phyloP scores from a whole-genome alignment of 2,888 invertebrate genomes.

The Apamea crenata region DNA sequence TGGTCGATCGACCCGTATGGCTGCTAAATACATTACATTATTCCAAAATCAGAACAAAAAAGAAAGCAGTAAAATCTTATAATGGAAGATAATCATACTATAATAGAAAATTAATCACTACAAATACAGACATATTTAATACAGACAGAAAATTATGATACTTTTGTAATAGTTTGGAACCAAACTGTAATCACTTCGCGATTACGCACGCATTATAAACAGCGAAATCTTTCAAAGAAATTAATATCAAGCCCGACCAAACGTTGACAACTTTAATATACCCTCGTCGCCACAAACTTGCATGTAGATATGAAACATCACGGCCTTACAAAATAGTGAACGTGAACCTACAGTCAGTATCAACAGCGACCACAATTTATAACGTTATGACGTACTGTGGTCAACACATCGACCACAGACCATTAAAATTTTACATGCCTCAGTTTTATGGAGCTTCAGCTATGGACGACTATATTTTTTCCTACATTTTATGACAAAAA shows the following conservation, averaged over 20 bases:
- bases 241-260: background rate
- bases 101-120: background rate
- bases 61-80: background rate
- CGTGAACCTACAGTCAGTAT: constrained; percentile 49
- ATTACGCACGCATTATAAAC: background rate
- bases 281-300: constrained; percentile 35
- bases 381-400: constrained; percentile 58
- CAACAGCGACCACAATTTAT: constrained; percentile 55
- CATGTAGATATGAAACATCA: constrained; percentile 44
- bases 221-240: background rate
- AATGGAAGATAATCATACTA: background rate
- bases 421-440: constrained; percentile 54
- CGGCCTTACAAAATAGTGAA: constrained; percentile 36
- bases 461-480: constrained; percentile 38
- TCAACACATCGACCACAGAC: constrained; percentile 56
- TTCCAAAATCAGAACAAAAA: background rate
- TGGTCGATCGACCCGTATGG: too few species aligned
- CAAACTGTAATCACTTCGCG: background rate
- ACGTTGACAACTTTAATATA: constrained; percentile 29
- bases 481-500: constrained; percentile 44
- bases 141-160: background rate
- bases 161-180: background rate
- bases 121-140: background rate
- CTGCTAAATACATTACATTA: background rate
- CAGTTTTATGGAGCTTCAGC: constrained; percentile 33